phyloP scores from a whole-genome alignment of 1,140 invertebrate genomes.

The Cotesia vestalis region DNA sequence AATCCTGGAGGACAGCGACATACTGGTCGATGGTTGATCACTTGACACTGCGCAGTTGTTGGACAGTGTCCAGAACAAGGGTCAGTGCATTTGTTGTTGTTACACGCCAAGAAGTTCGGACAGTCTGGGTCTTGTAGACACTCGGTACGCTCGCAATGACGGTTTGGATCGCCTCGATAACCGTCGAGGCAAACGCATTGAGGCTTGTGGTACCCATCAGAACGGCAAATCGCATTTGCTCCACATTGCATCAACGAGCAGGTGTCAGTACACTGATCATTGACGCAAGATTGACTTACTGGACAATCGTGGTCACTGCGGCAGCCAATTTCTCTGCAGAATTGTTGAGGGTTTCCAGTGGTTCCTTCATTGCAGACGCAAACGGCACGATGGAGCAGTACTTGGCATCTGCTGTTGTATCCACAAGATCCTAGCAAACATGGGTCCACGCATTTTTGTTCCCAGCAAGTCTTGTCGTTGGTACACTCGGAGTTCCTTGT shows the following conservation, averaged over 20 bases:
- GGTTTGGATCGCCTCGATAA: conserved; percentile 79
- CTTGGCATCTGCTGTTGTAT: conserved; percentile 81
- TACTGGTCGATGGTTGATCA: conserved; percentile 77
- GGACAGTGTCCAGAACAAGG: conserved; percentile 76
- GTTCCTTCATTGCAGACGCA: conserved; percentile 86
- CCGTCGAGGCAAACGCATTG: conserved; percentile 82
- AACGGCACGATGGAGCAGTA: conserved; percentile 81
- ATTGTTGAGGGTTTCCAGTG: conserved; percentile 83
- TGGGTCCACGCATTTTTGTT: conserved; percentile 80
- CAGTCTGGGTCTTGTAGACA: conserved; percentile 79
- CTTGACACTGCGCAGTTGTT: conserved; percentile 76
- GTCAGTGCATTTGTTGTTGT: conserved; percentile 77
- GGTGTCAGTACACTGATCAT: conserved; percentile 83
- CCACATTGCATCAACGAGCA: conserved; percentile 85
- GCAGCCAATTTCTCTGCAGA: conserved; percentile 85
- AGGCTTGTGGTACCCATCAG: conserved; percentile 75
- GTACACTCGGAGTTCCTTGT: conserved; percentile 81
- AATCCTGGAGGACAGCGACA: conserved; percentile 87
- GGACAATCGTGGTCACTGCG: conserved; percentile 85
- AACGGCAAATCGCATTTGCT: conserved; percentile 79
- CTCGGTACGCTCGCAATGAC: conserved; percentile 80
- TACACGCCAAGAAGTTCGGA: conserved; percentile 77
- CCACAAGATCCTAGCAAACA: conserved; percentile 80
- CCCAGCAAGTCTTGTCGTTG: conserved; percentile 84
- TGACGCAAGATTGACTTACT: conserved; percentile 82